A percentile compares a stretch with the other conserved stretches of the same genome.
These are phyloP conservation scores for Sprattus sprattus DNA, from an alignment of 2,113 vertebrate species.

Conservation along the genomic window DNA sequence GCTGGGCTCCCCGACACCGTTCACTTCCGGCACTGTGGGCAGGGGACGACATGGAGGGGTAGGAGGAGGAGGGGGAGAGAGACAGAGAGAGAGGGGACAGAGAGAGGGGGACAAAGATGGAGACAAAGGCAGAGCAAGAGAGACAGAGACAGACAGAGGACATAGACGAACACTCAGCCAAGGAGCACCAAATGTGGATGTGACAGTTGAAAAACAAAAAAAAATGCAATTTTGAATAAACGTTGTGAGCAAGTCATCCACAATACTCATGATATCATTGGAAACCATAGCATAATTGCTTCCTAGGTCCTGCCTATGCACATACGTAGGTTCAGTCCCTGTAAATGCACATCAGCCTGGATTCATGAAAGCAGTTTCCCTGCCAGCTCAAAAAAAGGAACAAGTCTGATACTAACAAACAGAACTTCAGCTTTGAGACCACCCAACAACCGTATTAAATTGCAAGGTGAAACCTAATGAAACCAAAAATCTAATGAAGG, in stretches of 20 bases:
- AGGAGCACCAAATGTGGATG: background rate
- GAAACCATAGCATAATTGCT: background rate
- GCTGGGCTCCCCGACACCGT: conserved; percentile 86
- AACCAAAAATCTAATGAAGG: background rate
- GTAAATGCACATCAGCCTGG: background rate
- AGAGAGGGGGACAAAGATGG: background rate
- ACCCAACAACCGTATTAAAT: background rate
- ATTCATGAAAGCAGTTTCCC: background rate
- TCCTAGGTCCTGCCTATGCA: background rate
- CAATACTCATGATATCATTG: background rate
- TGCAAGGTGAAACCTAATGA: background rate
- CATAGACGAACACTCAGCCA: background rate
- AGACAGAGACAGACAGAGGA: background rate
- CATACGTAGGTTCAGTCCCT: background rate
- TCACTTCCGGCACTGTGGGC: conserved; percentile 73
- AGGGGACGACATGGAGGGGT: conserved; percentile 28
- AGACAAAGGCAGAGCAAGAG: background rate
- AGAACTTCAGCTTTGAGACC: background rate
- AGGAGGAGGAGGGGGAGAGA: background rate
- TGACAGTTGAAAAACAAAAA: background rate
- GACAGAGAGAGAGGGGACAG: background rate
- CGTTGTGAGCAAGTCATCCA: background rate
- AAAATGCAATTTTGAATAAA: background rate
- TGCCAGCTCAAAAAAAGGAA: background rate
- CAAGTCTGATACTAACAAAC: background rate